Base-by-base conservation (phyloP, 2,113 vertebrate species). In the Nycticorax nycticorax region DNA sequence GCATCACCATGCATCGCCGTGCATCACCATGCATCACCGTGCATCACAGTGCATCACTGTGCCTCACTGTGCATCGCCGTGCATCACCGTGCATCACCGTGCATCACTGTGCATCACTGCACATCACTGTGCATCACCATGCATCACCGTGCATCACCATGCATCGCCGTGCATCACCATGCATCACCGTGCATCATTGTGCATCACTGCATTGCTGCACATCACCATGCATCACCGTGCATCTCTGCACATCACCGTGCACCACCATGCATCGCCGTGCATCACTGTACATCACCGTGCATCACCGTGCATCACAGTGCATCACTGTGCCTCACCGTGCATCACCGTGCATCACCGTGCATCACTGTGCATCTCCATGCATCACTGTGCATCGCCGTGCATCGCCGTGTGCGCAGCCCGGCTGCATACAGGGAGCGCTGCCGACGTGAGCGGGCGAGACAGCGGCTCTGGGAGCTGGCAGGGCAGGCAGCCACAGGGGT, bases 401-500 rank as follows among this genome's bases (percentile, higher is more conserved):
- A 57, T 30, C 37, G 9, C 50, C 13, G 2, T 7, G 5, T 1
- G 27, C 7, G 12, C 41, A 76, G 55, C 39, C 41, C 13, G 1
- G 50, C 64, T 20, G 48, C 13, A 1, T 0, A 2, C 21, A 21
- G 8, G 24, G 9, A 33, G 2, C 1, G 5, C 62, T 6, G 1
- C 13, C 0, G 1, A 14, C 30, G 35, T 50, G 14, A 82, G 45
- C 0, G 0, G 24, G 62, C 1, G 30, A 26, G 55, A 39, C 2
- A 8, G 24, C 13, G 39, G 67, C 73, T 68, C 16, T 2, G 2
- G 20, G 13, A 47, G 30, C 37, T n/a, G 47, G 59, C 50, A 67
- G 60, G 39, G 32, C 48, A 63, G 60, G 83, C n/a, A 55, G 52
- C 35, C 41, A 9, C 47, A 16, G 3, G n/a, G 52, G 5, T 12